These are phyloP conservation scores for Eurytoma adleriae DNA, from an alignment of 2,888 invertebrate genomes.

Conservation along the genomic window DNA sequence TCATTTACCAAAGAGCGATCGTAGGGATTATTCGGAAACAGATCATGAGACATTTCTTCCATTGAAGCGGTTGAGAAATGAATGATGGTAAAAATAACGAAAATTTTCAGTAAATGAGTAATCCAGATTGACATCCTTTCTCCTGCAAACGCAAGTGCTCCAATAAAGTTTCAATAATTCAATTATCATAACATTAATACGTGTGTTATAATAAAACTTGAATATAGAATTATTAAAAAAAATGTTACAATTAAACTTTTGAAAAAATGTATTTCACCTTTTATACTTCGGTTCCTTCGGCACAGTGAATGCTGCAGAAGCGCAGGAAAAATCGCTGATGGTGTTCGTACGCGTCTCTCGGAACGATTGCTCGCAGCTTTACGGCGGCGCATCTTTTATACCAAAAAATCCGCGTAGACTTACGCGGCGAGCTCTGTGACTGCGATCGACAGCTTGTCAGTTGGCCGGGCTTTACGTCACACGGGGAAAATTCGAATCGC, in stretches of 20 bases:
- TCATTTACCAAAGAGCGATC: constrained; percentile 61
- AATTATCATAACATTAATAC: not conserved
- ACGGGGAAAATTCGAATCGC: no score
- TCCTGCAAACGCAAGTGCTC: constrained; percentile 27
- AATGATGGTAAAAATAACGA: constrained; percentile 41
- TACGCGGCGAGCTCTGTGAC: no score
- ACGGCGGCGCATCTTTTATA: constrained; percentile 44
- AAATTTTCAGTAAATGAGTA: constrained; percentile 24
- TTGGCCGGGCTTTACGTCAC: no score
- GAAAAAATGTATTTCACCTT: no score
- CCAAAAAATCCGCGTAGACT: not conserved
- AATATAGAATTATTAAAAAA: no score
- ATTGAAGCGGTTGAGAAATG: constrained; percentile 45
- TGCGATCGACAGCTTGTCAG: no score
- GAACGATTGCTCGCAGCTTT: constrained; percentile 7
- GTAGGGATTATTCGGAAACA: constrained; percentile 55
- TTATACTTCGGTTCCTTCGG: no score
- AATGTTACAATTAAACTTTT: no score
- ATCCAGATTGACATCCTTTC: constrained; percentile 49
- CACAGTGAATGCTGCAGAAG: no score
- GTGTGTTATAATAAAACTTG: no score
- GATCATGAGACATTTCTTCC: constrained; percentile 38
- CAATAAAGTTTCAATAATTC: not conserved
- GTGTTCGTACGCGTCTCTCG: no score
- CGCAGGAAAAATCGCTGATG: no score